Evolutionary conservation across 2,797 vertebrate genomes (phyloP), one percentile per base, ranked within the genome.

Genomic region (Limosa lapponica): DNA sequence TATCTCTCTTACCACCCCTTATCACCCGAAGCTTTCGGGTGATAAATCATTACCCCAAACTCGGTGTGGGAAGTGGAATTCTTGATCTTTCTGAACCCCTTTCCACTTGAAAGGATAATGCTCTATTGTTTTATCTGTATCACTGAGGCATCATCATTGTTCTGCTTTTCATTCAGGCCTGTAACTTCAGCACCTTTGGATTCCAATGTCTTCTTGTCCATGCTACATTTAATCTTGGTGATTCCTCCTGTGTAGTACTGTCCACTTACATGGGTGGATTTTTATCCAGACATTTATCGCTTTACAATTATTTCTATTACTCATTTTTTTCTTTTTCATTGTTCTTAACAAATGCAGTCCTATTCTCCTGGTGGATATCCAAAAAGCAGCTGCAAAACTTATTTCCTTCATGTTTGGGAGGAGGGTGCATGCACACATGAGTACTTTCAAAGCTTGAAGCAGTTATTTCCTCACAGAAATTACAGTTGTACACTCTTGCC

Each of bases 81-180:
- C 66, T 61, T 84, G 48, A 51, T 82, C 51, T 82, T 81, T 39
- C 41, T 87, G 48, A 70, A 77, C 27, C 11, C 5, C 41, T 54
- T 88, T 55, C 14, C 22, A 32, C 34, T 64, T 67, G 57, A 80
- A 85, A 70, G 27, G 71, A 39, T 37, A 30, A 49, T 78, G 71
- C 7, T 48, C 1, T 82, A 0, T 2, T 69, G 25, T 72, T 17
- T 17, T 39, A 15, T 48, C 46, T 52, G 2, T 78, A 10, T 72
- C 62, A 48, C 39, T n/a, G 34, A 41, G 25, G 11, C 46, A 65
- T 57, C 16, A 8, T 64, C 27, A 5, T 81, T 71, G 49, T 65
- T 88, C 27, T 75, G 5, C 49, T 86, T 84, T 71, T 92, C 64
- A 58, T 79, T 88, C 22, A 44, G 8, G 20, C 9, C 51, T 94